Evolutionary conservation across 1,140 invertebrate species (phyloP).

Genomic region (Macrosteles quadrilineatus): DNA sequence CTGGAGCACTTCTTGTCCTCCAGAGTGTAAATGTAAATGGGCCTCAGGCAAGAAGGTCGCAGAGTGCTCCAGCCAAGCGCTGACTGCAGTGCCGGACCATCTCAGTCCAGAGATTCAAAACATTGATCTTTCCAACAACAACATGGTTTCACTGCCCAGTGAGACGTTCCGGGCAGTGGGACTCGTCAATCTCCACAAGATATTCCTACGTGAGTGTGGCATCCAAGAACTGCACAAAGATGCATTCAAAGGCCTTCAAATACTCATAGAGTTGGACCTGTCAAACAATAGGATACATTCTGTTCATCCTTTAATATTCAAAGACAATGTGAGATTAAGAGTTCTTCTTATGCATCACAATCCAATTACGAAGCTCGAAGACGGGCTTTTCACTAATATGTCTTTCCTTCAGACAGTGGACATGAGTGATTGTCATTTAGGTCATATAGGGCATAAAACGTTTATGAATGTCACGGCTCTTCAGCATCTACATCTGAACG

Average conservation of each 20-base stretch:
- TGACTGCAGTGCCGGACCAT: slow-evolving; percentile 66
- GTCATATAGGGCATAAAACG: slow-evolving; percentile 65
- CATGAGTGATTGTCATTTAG: slow-evolving; percentile 71
- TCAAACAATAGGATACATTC: slow-evolving; percentile 63
- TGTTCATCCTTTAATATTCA: slow-evolving; percentile 39
- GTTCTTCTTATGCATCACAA: slow-evolving; percentile 72
- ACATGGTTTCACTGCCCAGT: slow-evolving; percentile 62
- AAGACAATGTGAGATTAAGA: slow-evolving; percentile 46
- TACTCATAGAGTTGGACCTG: slow-evolving; percentile 84
- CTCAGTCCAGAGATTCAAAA: slow-evolving; percentile 73
- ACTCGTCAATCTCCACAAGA: slow-evolving; percentile 77
- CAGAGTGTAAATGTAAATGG: slow-evolving; percentile 75
- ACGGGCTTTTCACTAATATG: slow-evolving; percentile 74
- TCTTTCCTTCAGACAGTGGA: slow-evolving; percentile 72
- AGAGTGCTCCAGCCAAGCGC: slow-evolving; percentile 67
- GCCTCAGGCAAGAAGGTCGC: slow-evolving; percentile 77
- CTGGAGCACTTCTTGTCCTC: slow-evolving; percentile 56
- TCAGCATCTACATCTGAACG: slow-evolving; percentile 65
- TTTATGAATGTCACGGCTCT: slow-evolving; percentile 71
- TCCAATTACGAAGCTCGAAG: slow-evolving; percentile 66
- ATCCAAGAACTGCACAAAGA: slow-evolving; percentile 68
- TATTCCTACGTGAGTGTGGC: slow-evolving; percentile 71
- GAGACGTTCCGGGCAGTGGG: slow-evolving; percentile 69
- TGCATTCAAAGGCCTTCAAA: slow-evolving; percentile 73
- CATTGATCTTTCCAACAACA: slow-evolving; percentile 74